phyloP scores from a whole-genome alignment of 2,113 vertebrate genomes.

The Tragelaphus strepsiceros region DNA sequence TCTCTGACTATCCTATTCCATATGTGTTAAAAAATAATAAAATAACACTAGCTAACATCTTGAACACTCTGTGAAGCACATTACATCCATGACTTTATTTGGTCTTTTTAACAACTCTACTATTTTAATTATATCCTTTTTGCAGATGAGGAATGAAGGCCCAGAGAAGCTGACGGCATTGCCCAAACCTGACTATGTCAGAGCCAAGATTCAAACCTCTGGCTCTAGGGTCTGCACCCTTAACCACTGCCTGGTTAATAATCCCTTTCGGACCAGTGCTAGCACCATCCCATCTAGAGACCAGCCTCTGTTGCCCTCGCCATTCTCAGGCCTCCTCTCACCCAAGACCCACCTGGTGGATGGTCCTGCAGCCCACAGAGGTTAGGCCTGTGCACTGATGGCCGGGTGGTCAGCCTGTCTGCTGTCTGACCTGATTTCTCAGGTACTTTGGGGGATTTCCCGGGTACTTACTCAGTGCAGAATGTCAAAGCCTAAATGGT shows the following conservation, averaged over 20 bases:
- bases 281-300: accelerated
- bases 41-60: neutral
- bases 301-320: accelerated
- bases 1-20: neutral
- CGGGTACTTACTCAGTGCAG: accelerated
- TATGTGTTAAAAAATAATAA: neutral
- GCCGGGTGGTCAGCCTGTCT: accelerated
- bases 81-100: neutral
- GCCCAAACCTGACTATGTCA: neutral
- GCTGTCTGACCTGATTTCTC: accelerated
- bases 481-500: neutral
- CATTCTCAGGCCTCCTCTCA: neutral
- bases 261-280: neutral
- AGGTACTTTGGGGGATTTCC: accelerated
- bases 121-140: neutral
- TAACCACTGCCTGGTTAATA: neutral
- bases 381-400: neutral
- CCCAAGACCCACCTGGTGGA: accelerated
- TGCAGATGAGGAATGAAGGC: neutral
- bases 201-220: neutral
- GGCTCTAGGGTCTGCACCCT: neutral
- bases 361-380: neutral
- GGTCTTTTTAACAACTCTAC: neutral
- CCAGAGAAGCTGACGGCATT: neutral
- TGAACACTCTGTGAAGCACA: neutral